Base-by-base conservation (phyloP, 2,888 invertebrate genomes). In the Therioaphis trifolii region DNA sequence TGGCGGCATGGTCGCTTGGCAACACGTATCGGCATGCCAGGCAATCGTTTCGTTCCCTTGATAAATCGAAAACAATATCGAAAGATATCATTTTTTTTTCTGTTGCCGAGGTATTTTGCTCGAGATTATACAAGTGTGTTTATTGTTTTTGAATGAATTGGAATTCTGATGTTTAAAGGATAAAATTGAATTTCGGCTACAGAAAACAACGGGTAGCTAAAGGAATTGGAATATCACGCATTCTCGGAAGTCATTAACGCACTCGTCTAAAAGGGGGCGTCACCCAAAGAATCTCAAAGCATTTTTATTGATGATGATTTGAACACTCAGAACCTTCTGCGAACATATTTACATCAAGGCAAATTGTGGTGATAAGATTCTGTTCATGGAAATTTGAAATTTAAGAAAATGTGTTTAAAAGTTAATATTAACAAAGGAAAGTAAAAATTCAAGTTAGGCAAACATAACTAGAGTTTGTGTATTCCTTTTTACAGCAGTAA, bases 201-300 rank as follows among this genome's bases (percentile, higher is more conserved):
- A 46, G 49, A 63, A 43, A 77, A 29, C 46, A 49, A 49, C n/a
- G 49, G 29, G 46, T 35, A 77, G 49, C 76, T 66, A 15, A 49
- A 46, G 63, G 76, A 77, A 77, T 77, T 63, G 76, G 29, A 77
- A 77, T 63, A 77, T 63, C 21, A 35, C 63, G 24, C 63, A 63
- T 77, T 63, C 63, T 49, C 46, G n/a, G 49, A 63, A 27, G 76
- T 63, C 63, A 77, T 77, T 76, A 76, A n/a, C 61, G 40, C 11
- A 75, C 35, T 61, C 27, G 27, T 43, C 43, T 27, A 61, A 35
- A 61, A 3, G 21, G 12, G n/a, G 61, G 27, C n/a, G 61, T 75
- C 43, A 18, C n/a, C 43, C n/a, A 75, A 75, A 46, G 43, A 61
- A 75, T 61, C 40, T 43, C n/a, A 43, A 61, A 43, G 43, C 7